Evolutionary conservation across 2,797 vertebrate species (phyloP).

Genomic region (Sebastes variabilis): DNA sequence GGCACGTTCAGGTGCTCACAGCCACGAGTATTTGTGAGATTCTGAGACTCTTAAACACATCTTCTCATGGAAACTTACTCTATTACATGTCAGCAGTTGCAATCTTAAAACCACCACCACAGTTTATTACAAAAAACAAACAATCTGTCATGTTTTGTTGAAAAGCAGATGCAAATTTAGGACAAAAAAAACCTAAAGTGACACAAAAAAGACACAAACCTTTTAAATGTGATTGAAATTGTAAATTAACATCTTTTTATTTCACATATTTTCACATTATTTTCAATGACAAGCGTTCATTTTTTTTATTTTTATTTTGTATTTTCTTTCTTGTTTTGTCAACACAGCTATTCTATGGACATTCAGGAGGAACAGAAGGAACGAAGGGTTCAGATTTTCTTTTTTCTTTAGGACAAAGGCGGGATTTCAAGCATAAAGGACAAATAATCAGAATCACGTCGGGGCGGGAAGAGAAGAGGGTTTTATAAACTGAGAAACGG

Average conservation of each 20-base stretch:
- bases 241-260: constrained; percentile 76
- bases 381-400: not conserved
- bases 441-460: constrained; percentile 57
- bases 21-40: too few relatives aligned
- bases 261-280: constrained; percentile 74
- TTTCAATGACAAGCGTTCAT: constrained; percentile 65
- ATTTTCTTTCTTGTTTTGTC: constrained; percentile 53
- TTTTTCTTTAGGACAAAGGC: constrained; percentile 20
- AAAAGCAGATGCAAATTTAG: not conserved
- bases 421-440: constrained; percentile 56
- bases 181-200: not conserved
- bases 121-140: not conserved
- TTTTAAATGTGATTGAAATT: constrained; percentile 57
- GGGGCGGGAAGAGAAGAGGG: constrained; percentile 3
- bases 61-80: not conserved
- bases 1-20: not conserved
- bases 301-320: constrained; percentile 9
- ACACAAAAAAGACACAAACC: constrained; percentile 1
- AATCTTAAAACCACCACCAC: not conserved
- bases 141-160: too few relatives aligned
- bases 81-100: not conserved
- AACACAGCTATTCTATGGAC: constrained; percentile 72
- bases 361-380: constrained; percentile 61
- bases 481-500: constrained; percentile 25
- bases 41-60: too few relatives aligned